These are phyloP conservation scores for Lymantria monacha DNA, from an alignment of 2,888 invertebrate species.

Conservation along the genomic window DNA sequence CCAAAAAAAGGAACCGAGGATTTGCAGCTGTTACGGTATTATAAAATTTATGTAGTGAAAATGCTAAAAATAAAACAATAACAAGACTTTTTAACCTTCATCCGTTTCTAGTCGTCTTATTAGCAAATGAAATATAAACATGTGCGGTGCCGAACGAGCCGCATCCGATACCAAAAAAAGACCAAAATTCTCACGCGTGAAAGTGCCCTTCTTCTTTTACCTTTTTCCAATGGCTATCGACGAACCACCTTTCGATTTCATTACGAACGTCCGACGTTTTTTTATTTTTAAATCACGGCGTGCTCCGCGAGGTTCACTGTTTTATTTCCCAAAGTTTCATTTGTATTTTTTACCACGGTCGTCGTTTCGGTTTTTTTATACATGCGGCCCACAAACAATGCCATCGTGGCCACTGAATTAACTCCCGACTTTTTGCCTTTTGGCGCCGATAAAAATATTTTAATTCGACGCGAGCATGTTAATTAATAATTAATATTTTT, in stretches of 20 bases:
- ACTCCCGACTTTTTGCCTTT: constrained; percentile 78
- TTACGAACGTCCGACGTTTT: constrained; percentile 78
- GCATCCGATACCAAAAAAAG: constrained; percentile 55
- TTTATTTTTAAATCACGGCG: constrained; percentile 81
- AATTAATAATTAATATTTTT: constrained; percentile 82
- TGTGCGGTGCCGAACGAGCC: no score
- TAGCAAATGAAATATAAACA: no score
- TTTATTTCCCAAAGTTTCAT: constrained; percentile 67
- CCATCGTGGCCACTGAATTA: constrained; percentile 77
- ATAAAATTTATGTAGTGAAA: no score
- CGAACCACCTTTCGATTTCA: constrained; percentile 82
- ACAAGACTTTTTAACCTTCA: no score
- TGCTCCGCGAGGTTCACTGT: constrained; percentile 66
- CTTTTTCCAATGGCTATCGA: constrained; percentile 80
- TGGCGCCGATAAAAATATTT: constrained; percentile 80
- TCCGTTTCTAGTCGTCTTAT: no score
- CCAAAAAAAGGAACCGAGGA: no score
- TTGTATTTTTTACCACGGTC: constrained; percentile 68
- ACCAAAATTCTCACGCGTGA: constrained; percentile 79
- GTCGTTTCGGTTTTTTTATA: constrained; percentile 73
- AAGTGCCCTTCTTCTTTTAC: constrained; percentile 76
- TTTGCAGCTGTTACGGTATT: no score
- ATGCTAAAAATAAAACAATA: no score
- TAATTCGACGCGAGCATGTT: constrained; percentile 72
- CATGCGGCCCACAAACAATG: constrained; percentile 78